Base-by-base conservation (phyloP, 2,113 vertebrate species). In the Prinia subflava region DNA sequence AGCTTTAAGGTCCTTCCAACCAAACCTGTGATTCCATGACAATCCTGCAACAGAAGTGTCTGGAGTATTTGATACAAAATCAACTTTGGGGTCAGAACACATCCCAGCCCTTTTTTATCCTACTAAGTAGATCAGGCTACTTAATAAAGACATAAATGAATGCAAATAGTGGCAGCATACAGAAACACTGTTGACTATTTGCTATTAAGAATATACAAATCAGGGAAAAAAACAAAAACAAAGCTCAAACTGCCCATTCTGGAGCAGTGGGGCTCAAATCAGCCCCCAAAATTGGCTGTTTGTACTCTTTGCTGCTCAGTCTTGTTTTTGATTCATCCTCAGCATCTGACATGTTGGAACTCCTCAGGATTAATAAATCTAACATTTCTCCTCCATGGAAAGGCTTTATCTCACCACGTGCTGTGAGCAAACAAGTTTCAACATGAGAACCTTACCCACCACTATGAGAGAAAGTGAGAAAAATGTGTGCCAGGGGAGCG, bases 181-280 rank as follows among this genome's bases (percentile, higher is more conserved):
- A 75, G 57, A 75, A 69, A 87, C 14, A 39, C 15, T 60, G n/a
- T 8, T 42, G n/a, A n/a, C 18, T 50, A 7, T 27, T 65, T 62
- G 20, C 15, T 33, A 14, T 15, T 35, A 65, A 27, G 18, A 77
- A 82, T 8, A 9, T 6, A 55, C 7, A 62, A 37, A 60, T 15
- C 46, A 30, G 37, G 9, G 33, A 3, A 6, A 25, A 8, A n/a
- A 60, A 8, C 2, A 31, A 15, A 55, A 18, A 0, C 11, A 19
- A 31, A 13, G 19, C 6, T 42, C 10, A 28, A 23, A 12, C 7
- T 59, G 4, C 10, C 31, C 8, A 15, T 27, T n/a, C 57, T 31
- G 28, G 22, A 53, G 10, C 4, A 20, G 25, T 13, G 30, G 81
- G 68, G 39, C 49, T 73, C 60, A 24, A 73, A 75, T 53, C 64